Conservation (phyloP, 2,888 invertebrate genomes). For the Caenorhabditis macrosperma region DNA sequence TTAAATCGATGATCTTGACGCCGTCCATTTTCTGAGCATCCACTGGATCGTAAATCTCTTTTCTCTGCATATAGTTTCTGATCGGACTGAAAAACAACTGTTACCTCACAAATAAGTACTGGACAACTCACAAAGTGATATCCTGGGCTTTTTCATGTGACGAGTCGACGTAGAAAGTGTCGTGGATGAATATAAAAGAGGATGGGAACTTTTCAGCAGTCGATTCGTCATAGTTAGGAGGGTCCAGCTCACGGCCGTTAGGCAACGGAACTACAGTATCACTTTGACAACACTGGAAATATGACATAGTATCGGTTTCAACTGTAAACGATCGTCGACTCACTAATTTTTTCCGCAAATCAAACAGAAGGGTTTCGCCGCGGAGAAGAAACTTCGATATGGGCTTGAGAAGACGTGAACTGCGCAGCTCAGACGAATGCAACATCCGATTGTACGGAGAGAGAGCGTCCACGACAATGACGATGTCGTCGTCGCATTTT, state of each 20-base stretch:
- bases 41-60: constrained; percentile 60
- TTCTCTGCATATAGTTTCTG: constrained; percentile 64
- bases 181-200: constrained; percentile 68
- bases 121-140: constrained; percentile 20
- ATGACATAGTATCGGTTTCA: not conserved
- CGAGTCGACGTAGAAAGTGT: constrained; percentile 68
- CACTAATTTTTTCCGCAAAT: constrained; percentile 62
- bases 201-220: constrained; percentile 60
- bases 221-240: constrained; percentile 30
- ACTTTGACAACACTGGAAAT: constrained; percentile 58
- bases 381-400: constrained; percentile 59
- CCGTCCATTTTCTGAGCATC: constrained; percentile 44
- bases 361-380: constrained; percentile 58
- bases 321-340: not conserved
- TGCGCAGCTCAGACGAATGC: constrained; percentile 26
- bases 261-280: constrained; percentile 64
- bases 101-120: not conserved
- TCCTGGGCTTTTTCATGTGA: constrained; percentile 14
- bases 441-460: constrained; percentile 39
- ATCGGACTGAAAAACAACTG: constrained; percentile 60
- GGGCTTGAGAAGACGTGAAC: constrained; percentile 28
- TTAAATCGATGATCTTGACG: constrained; percentile 64
- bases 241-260: constrained; percentile 60
- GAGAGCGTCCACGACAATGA: constrained; percentile 22
- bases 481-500: constrained; percentile 42